Base-by-base conservation (phyloP, 2,113 vertebrate genomes). In the Pteruthius melanotis region DNA sequence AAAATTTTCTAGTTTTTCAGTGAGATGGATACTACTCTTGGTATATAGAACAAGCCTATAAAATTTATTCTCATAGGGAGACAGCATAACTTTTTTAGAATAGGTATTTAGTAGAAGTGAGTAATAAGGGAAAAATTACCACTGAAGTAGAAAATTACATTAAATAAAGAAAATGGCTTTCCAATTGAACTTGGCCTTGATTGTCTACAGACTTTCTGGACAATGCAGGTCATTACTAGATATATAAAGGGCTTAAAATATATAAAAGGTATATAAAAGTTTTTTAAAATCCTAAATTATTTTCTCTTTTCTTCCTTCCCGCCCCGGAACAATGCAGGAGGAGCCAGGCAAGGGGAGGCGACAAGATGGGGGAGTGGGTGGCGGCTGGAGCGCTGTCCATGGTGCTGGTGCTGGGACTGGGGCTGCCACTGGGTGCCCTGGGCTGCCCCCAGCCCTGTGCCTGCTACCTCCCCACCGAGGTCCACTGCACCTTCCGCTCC, bases 401-500 rank as follows among this genome's bases (percentile, higher is more conserved):
- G 96, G 97, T 98, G 89, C 96, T 98, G 97, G 85, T 98, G 17
- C 15, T 98, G 79, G 86, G 65, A 2, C 44, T 96, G 86, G 92
- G 26, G 65, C 74, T 91, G 75, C 75, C 49, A 1, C 75, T 18
- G 3, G 68, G 37, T 0, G 52, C 91, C 21, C 84, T 56, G 30
- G 68, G 92, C 40, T 99, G 99, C 40, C 99, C 99, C 20, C 98
- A 96, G 4, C 97, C 98, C 7, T 99, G 99, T 21, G 96, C 99
- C 91, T 99, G 99, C 94, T 99, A 99, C 42, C 97, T 98, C 21
- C 98, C 98, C 70, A 97, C 97, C 5, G 99, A 99, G 90, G 98
- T 99, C 61, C 99, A 99, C 97, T 99, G 99, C 98, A 99, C 99
- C 21, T 99, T 99, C 86, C 98, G 99, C 42, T 99, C 99, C 47